phyloP scores from a whole-genome alignment of 2,797 vertebrate genomes.

The Ateles fusciceps region DNA sequence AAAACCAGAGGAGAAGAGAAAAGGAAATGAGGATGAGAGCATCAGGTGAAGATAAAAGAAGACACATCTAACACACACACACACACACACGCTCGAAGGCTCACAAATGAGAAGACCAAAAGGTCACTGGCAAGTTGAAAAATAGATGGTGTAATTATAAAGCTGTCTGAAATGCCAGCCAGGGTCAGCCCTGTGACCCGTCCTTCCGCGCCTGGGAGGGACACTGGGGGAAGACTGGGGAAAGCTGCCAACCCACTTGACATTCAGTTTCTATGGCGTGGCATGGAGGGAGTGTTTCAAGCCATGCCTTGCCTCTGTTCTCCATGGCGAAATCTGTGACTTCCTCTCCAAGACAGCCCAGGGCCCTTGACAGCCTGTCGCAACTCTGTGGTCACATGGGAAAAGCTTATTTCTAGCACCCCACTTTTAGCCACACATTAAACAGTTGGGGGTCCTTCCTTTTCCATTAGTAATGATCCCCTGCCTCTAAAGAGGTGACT shows the following conservation, averaged over 20 bases:
- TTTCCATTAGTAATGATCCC: conserved; percentile 19
- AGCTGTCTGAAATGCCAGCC: conserved; percentile 27
- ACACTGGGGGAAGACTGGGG: fast-evolving
- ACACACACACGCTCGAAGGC: neutral
- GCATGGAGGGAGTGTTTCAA: neutral
- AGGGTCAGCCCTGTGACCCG: neutral
- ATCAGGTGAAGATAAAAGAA: neutral
- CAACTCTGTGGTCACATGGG: neutral
- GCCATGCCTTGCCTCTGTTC: neutral
- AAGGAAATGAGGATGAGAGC: neutral
- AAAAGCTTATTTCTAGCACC: conserved; percentile 17
- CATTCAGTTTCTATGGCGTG: neutral
- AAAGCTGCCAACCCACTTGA: neutral
- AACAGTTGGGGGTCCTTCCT: conserved; percentile 15
- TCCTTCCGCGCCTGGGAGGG: neutral
- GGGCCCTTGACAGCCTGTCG: neutral
- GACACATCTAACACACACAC: neutral
- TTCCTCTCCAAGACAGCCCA: neutral
- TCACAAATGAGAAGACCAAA: neutral
- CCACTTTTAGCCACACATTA: conserved; percentile 5
- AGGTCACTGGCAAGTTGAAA: neutral
- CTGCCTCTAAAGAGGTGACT: conserved; percentile 25
- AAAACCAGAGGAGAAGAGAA: neutral
- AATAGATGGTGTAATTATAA: conserved; percentile 27
- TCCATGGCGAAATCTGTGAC: neutral